Base-by-base conservation (phyloP, 2,113 vertebrate species). In the Mormyrus lacerda region DNA sequence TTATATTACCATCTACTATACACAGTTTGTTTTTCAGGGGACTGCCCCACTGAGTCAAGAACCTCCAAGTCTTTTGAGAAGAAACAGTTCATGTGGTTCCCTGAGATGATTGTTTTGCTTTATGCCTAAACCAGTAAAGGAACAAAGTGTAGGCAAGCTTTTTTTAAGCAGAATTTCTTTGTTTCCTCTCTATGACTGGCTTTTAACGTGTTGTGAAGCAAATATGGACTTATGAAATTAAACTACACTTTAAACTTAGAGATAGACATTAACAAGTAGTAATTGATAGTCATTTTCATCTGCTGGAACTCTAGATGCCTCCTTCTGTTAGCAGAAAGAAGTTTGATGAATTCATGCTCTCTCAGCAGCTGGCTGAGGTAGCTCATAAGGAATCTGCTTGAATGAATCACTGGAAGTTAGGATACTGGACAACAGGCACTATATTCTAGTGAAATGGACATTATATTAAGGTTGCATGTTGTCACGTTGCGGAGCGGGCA, bases 361-460 rank as follows among this genome's bases (percentile, higher is more conserved):
- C 9, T 85, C 21, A 39, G 42, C 58, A 86, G 79, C 88, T 86
- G 83, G 44, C 44, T 69, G 83, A 69, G 27, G 47, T 27, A 73
- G 45, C 53, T 73, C 69, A 39, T 86, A 85, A 89, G 58, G 55
- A 53, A 85, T 89, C 86, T 89, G 83, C 45, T 89, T 15, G 35
- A 50, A 89, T 89, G 45, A 89, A 69, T 89, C 82, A 87, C 50
- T 58, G 44, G 84, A 61, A 45, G 84, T 58, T 86, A 19, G 65
- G 39, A 61, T 45, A 86, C 44, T 45, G 50, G 84, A 86, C 47
- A 51, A 84, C 84, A 27, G 27, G 48, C 69, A 53, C 73, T 82
- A 15, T 13, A 51, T 35, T n/a, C 19, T 48, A 51, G 9, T 35
- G 19, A 42, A 42, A 82, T 53, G 19, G 48, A n/a, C 8, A 83